These are phyloP conservation scores for Drosophila pseudotalamancana DNA, from an alignment of 2,888 invertebrate species.

Conservation along the genomic window DNA sequence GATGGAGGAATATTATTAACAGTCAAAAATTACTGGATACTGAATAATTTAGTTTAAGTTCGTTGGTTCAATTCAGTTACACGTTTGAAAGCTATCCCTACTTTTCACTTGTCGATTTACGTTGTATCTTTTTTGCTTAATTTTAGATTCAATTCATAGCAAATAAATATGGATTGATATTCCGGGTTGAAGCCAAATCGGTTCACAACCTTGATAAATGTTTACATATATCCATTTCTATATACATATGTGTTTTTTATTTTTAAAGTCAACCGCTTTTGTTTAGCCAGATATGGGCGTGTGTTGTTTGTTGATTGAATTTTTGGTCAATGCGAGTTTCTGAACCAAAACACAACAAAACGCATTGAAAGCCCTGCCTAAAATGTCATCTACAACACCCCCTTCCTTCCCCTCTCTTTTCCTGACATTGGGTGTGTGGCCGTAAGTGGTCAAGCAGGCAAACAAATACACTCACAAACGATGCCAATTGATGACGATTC, in stretches of 20 bases:
- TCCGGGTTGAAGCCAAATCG: constrained; percentile 11
- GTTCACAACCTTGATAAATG: constrained; percentile 4
- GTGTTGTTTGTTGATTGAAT: constrained; percentile 52
- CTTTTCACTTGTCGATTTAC: too few species aligned
- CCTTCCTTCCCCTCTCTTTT: constrained; percentile 13
- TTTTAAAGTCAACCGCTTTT: constrained; percentile 34
- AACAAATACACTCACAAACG: constrained; percentile 28
- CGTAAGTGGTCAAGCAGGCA: constrained; percentile 33
- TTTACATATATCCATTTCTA: constrained; percentile 6
- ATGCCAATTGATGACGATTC: constrained; percentile 59
- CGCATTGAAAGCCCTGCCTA: constrained; percentile 52
- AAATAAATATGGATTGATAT: background rate
- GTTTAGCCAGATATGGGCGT: constrained; percentile 50
- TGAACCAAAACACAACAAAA: constrained; percentile 43
- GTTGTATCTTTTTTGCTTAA: too few species aligned
- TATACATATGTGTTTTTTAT: constrained; percentile 9
- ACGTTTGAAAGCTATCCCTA: too few species aligned
- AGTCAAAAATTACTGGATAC: too few species aligned
- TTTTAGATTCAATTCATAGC: background rate
- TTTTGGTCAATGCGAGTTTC: constrained; percentile 60
- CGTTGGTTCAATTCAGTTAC: too few species aligned
- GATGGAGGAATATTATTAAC: too few species aligned
- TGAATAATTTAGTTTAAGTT: too few species aligned
- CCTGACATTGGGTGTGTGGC: constrained; percentile 34
- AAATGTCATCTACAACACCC: constrained; percentile 38